phyloP scores from a whole-genome alignment of 2,888 invertebrate species.

The Tetrapedia diversipes region DNA sequence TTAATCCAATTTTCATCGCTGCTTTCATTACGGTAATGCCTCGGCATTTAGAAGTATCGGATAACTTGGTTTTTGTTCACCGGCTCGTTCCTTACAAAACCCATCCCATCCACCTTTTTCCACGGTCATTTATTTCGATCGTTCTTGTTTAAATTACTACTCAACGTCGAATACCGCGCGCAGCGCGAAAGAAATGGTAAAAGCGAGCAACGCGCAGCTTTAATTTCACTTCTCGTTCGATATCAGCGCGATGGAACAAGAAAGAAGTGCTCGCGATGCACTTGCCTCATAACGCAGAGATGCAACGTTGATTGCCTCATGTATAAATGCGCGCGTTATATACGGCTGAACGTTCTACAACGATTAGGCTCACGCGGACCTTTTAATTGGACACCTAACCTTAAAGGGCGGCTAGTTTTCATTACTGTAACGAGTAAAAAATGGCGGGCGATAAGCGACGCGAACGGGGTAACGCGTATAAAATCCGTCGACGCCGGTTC shows the following conservation, averaged over 20 bases:
- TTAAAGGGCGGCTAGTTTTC: conserved; percentile 37
- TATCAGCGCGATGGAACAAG: neutral
- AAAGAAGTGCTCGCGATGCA: neutral
- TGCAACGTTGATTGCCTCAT: conserved; percentile 46
- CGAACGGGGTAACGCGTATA: conserved; percentile 7
- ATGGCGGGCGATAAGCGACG: conserved; percentile 9
- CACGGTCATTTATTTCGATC: neutral
- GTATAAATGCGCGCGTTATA: conserved; percentile 60
- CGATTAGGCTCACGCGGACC: conserved; percentile 62
- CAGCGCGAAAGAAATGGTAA: neutral
- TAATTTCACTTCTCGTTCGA: conserved; percentile 2
- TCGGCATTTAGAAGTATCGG: conserved; percentile 9
- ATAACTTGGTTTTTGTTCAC: conserved; percentile 14
- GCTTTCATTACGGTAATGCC: conserved; percentile 30
- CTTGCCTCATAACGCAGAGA: conserved; percentile 32
- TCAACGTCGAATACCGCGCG: neutral
- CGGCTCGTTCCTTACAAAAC: neutral
- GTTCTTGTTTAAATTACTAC: conserved; percentile 1
- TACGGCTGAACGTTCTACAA: conserved; percentile 50
- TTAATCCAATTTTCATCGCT: conserved; percentile 41
- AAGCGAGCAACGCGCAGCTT: neutral
- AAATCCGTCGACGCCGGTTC: conserved; percentile 36
- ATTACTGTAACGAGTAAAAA: conserved; percentile 34
- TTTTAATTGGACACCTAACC: conserved; percentile 60
- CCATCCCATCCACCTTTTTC: neutral